Base-by-base conservation (phyloP, 1,140 invertebrate species). In the Papilio polyxenes region DNA sequence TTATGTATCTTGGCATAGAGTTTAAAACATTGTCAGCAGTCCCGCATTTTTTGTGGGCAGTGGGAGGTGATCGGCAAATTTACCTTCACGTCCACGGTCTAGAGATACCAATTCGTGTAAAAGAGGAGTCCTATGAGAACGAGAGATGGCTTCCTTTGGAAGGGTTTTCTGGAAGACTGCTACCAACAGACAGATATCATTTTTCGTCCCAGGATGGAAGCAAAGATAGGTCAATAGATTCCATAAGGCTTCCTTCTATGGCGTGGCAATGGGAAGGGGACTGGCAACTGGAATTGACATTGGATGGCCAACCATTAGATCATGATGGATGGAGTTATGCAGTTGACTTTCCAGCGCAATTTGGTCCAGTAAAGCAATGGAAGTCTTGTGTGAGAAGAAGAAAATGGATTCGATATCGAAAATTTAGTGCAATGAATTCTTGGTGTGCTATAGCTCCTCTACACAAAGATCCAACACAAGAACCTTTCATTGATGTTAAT, bases 251-350 rank as follows among this genome's bases (percentile, higher is more conserved):
- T 40, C 98, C 98, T 31, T 98, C 98, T 0, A 96, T 98, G 96
- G 97, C 98, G 82, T 98, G 98, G 98, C 96, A 98, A 88, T 98
- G 98, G 98, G 98, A 99, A 95, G 97, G 97, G 5, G 97, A 98
- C 85, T 99, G 98, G 98, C 96, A 98, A 84, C 95, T 98, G 78
- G 98, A 99, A 92, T 95, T 98, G 15, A 98, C 97, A 44, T 95
- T 99, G 74, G 97, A 98, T 93, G 98, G 98, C 6, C 97, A 98
- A 88, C 97, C 97, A 4, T 94, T 98, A 75, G 97, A 97, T 91
- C 96, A 97, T 93, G 98, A 98, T 96, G 98, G 98, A 59, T 99
- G 98, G 98, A 98, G 97, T 49, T 99, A 99, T 95, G 98, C 98
- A 40, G 95, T 98, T 74, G 98, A 99, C 95, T 99, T 99, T 94